These are phyloP conservation scores for Salarias fasciatus DNA, from an alignment of 2,797 vertebrate genomes.

Conservation along the genomic window DNA sequence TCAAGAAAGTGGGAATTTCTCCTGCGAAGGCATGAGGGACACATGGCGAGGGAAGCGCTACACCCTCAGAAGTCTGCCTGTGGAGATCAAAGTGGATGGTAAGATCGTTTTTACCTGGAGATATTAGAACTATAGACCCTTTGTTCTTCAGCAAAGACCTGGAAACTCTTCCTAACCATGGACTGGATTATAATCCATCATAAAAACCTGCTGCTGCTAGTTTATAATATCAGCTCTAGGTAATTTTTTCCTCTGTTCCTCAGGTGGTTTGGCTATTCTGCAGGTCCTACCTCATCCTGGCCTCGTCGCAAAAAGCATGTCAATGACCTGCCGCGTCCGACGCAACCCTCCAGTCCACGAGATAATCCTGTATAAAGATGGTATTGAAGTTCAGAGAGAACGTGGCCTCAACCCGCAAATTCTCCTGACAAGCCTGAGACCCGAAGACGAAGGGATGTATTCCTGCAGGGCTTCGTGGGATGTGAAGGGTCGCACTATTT, in stretches of 20 bases:
- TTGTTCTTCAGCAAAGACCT: neutral
- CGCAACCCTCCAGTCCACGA: slow-evolving; percentile 9
- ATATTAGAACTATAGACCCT: neutral
- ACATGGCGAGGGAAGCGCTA: neutral
- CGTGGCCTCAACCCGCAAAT: slow-evolving; percentile 6
- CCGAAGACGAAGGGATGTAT: slow-evolving; percentile 67
- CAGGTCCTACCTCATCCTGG: slow-evolving; percentile 20
- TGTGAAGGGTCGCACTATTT: neutral
- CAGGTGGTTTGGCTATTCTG: slow-evolving; percentile 76
- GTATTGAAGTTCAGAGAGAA: slow-evolving; percentile 54
- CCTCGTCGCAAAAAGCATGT: slow-evolving; percentile 55
- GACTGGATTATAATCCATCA: neutral
- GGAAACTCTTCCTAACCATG: neutral
- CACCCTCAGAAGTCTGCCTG: slow-evolving; percentile 56
- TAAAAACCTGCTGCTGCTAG: neutral
- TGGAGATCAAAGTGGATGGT: slow-evolving; percentile 73
- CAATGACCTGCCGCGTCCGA: slow-evolving; percentile 63
- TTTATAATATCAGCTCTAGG: neutral
- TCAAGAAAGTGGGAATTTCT: slow-evolving; percentile 60
- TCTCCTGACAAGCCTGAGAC: slow-evolving; percentile 42
- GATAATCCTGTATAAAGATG: slow-evolving; percentile 73
- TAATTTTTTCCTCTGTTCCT: slow-evolving; percentile 5
- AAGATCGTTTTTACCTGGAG: too few species aligned
- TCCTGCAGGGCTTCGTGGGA: slow-evolving; percentile 78
- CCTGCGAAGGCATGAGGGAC: slow-evolving; percentile 65